Conservation (phyloP, 1,140 invertebrate species). For the Musca domestica region DNA sequence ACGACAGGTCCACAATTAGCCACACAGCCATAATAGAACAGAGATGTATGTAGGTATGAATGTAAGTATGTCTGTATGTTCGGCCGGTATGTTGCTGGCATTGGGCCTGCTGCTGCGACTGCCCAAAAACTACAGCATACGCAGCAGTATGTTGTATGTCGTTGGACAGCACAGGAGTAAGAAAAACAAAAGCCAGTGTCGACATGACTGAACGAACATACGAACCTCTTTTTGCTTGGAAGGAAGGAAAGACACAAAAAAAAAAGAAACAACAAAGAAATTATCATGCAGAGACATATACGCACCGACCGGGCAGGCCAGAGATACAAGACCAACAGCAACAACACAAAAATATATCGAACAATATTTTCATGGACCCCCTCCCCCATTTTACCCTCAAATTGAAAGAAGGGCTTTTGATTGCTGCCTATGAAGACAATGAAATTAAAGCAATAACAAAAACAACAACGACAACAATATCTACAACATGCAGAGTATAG, state of each 20-base stretch:
- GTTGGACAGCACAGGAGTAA: background rate
- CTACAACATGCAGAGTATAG: too few relatives aligned
- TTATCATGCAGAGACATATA: conserved; percentile 22
- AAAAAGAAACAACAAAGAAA: conserved; percentile 12
- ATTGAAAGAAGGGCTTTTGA: too few relatives aligned
- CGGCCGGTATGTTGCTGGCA: too few relatives aligned
- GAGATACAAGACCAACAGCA: background rate
- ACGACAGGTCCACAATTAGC: conserved; percentile 53
- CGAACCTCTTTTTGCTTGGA: background rate
- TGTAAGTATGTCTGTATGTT: background rate
- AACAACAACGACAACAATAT: too few relatives aligned
- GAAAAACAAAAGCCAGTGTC: background rate
- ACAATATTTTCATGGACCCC: too few relatives aligned
- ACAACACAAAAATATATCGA: background rate
- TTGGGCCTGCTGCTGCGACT: background rate
- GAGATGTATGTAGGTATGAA: background rate
- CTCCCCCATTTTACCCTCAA: too few relatives aligned
- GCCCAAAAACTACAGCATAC: background rate
- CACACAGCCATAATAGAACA: conserved; percentile 25
- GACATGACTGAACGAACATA: too few relatives aligned
- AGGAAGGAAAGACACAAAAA: conserved; percentile 9
- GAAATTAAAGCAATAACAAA: too few relatives aligned
- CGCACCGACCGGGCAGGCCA: background rate
- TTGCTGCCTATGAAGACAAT: too few relatives aligned
- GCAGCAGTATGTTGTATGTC: conserved; percentile 5